phyloP scores from a whole-genome alignment of 2,888 invertebrate genomes.

The Unio pictorum region DNA sequence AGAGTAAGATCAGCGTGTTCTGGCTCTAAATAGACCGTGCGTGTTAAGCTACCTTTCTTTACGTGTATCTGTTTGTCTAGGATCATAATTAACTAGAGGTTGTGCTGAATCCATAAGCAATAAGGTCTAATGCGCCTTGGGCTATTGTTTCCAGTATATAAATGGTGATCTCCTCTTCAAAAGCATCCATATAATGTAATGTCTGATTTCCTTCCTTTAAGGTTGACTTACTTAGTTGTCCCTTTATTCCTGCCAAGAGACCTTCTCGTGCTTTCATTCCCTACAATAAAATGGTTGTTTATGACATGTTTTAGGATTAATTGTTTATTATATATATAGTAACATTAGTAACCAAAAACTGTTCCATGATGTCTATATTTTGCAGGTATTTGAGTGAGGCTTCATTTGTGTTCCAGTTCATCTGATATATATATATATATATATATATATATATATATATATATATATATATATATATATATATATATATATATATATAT shows the following conservation, averaged over 20 bases:
- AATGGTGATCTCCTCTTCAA: constrained; percentile 18
- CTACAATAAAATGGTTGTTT: constrained; percentile 18
- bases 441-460: too few species aligned
- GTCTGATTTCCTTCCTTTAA: constrained; percentile 15
- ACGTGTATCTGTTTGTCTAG: constrained; percentile 43
- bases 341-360: too few species aligned
- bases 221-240: constrained; percentile 23
- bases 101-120: constrained; percentile 64
- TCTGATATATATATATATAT: too few species aligned
- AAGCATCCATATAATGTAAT: constrained; percentile 23
- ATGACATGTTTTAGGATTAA: too few species aligned
- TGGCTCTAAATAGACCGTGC: constrained; percentile 19
- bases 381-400: too few species aligned
- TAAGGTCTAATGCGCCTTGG: constrained; percentile 59
- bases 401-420: too few species aligned
- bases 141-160: constrained; percentile 34
- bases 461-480: too few species aligned
- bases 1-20: constrained; percentile 27
- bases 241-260: constrained; percentile 39
- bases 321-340: too few species aligned
- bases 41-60: constrained; percentile 36
- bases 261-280: constrained; percentile 44
- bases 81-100: constrained; percentile 50
- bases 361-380: too few species aligned
- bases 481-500: too few species aligned